These are phyloP conservation scores for Rhabdornis inornatus DNA, from an alignment of 2,113 vertebrate genomes.

Conservation along the genomic window DNA sequence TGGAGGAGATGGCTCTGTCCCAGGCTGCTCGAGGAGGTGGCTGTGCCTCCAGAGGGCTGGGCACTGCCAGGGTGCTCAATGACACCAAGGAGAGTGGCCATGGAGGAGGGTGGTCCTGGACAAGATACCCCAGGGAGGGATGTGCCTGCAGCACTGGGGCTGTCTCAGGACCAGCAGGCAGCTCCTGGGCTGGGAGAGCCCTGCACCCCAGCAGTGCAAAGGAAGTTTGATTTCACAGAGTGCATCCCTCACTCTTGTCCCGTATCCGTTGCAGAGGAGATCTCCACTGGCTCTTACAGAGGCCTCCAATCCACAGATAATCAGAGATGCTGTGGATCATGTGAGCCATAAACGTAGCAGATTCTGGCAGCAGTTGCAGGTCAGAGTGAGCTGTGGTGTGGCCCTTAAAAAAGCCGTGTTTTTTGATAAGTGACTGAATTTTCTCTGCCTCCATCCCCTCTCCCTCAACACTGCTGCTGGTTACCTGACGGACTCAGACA, in stretches of 20 bases:
- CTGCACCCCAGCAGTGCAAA: accelerated
- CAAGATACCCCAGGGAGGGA: accelerated
- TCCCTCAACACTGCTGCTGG: background rate
- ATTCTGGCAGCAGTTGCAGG: background rate
- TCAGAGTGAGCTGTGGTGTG: background rate
- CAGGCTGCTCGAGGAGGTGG: background rate
- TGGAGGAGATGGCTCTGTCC: background rate
- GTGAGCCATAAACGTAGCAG: background rate
- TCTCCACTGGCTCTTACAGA: background rate
- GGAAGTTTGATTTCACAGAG: background rate
- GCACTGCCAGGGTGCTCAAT: background rate
- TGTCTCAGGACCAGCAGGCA: background rate
- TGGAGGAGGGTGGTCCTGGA: accelerated
- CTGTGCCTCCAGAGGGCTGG: background rate
- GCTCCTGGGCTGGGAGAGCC: background rate
- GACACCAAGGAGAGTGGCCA: background rate
- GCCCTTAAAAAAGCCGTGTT: background rate
- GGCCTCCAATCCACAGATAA: background rate
- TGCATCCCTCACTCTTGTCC: background rate
- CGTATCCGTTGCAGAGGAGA: background rate
- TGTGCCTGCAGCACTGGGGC: accelerated
- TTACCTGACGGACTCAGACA: background rate
- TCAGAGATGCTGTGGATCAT: background rate
- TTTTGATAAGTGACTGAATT: background rate
- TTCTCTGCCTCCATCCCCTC: background rate